Conservation (phyloP, 92 coral and sea anemone species). For the Siderastrea radians region DNA sequence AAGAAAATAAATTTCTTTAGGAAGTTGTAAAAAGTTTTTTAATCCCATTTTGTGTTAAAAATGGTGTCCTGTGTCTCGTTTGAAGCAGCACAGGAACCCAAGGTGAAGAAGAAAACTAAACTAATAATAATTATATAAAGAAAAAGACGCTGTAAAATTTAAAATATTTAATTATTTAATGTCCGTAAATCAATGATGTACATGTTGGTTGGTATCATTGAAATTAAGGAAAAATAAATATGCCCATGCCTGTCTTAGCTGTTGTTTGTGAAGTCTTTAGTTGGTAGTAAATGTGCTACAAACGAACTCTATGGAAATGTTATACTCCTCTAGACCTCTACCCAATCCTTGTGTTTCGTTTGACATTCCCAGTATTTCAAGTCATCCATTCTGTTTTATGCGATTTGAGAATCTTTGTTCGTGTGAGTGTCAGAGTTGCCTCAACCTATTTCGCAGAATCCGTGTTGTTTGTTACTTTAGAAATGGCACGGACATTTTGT, state of each 20-base stretch:
- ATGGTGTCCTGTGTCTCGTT: neutral
- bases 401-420: no score
- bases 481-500: no score
- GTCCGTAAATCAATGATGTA: slow-evolving; percentile 1
- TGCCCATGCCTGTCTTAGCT: neutral
- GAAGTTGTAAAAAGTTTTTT: neutral
- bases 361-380: no score
- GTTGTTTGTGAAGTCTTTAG: no score
- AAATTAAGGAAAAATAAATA: neutral
- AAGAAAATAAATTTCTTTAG: neutral
- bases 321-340: neutral
- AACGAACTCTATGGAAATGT: neutral
- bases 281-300: no score
- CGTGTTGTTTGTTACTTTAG: no score
- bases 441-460: no score
- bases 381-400: no score
- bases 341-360: no score
- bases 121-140: neutral
- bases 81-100: neutral
- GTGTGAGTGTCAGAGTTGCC: no score
- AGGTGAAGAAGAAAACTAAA: neutral
- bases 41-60: neutral
- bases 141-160: neutral
- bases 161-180: neutral
- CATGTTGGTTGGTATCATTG: neutral